Evolutionary conservation across 92 coral and sea anemone species (phyloP).

Genomic region (Ricordea florida): DNA sequence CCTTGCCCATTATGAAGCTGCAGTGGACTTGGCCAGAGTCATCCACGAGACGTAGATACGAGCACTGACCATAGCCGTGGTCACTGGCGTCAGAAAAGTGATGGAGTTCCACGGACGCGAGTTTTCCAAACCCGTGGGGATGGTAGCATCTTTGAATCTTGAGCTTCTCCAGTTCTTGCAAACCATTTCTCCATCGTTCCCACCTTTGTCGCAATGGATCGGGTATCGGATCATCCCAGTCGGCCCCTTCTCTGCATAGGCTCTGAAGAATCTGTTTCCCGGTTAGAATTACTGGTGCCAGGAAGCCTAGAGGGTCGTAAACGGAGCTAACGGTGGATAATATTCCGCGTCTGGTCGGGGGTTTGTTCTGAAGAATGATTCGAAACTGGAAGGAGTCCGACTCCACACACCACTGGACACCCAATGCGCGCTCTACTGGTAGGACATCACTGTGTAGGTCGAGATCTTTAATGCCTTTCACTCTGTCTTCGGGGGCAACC

Average conservation of each 20-base stretch:
- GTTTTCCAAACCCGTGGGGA: constrained; percentile 5
- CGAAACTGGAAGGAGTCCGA: constrained; percentile 53
- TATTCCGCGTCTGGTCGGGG: constrained; percentile 50
- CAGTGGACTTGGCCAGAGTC: constrained; percentile 9
- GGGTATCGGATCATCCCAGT: constrained; percentile 51
- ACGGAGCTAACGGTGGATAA: constrained; percentile 41
- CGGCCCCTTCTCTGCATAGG: constrained; percentile 38
- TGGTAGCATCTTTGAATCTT: constrained; percentile 18
- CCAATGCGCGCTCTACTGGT: constrained; percentile 54
- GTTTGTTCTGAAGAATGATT: constrained; percentile 41
- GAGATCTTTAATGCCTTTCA: constrained; percentile 23
- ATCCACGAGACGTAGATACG: constrained; percentile 2
- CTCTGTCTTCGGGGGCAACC: constrained; percentile 22
- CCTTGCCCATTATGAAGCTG: constrained; percentile 9
- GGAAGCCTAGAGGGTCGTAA: constrained; percentile 51
- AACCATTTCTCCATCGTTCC: constrained; percentile 38
- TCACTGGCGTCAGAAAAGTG: constrained; percentile 39
- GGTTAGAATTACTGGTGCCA: constrained; percentile 33
- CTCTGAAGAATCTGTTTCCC: constrained; percentile 47
- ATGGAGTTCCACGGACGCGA: neutral
- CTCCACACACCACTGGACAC: constrained; percentile 56
- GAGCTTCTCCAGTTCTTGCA: constrained; percentile 9
- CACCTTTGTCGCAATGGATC: constrained; percentile 1
- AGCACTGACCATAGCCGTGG: constrained; percentile 12
- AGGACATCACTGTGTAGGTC: constrained; percentile 11